Percentiles rank a stretch among this genome's conserved stretches.
These are phyloP conservation scores for Jacana jacana DNA, from an alignment of 2,113 vertebrate genomes.

Conservation along the genomic window DNA sequence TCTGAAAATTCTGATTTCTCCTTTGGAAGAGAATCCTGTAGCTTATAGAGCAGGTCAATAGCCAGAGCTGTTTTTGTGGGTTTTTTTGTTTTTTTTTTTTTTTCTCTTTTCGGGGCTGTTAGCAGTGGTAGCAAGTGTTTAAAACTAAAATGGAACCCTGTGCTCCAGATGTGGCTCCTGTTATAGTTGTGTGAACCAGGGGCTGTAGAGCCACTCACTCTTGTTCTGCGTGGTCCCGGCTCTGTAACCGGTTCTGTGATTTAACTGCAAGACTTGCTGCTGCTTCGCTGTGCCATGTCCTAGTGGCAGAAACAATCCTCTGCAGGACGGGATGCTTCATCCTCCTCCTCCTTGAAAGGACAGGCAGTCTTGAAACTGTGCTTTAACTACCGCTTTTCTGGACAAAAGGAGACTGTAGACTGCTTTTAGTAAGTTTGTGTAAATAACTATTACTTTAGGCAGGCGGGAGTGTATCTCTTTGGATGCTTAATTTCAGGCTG, in stretches of 20 bases:
- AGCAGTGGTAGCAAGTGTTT: neutral
- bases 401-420: neutral
- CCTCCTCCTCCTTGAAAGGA: accelerated
- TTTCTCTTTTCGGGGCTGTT: neutral
- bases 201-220: accelerated
- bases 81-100: neutral
- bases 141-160: neutral
- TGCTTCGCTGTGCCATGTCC: accelerated
- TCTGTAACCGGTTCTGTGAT: neutral
- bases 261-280: accelerated
- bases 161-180: neutral
- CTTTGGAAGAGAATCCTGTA: neutral
- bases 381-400: neutral
- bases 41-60: neutral
- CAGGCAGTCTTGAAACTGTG: accelerated
- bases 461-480: neutral
- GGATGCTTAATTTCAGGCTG: neutral
- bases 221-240: accelerated
- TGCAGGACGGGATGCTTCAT: neutral
- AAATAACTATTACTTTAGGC: neutral
- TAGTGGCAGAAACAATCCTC: neutral
- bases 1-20: neutral
- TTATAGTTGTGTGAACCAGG: neutral
- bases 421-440: neutral
- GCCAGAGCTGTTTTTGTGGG: neutral